These are phyloP conservation scores for Eonycteris spelaea DNA, from an alignment of 2,113 vertebrate species.

Conservation along the genomic window DNA sequence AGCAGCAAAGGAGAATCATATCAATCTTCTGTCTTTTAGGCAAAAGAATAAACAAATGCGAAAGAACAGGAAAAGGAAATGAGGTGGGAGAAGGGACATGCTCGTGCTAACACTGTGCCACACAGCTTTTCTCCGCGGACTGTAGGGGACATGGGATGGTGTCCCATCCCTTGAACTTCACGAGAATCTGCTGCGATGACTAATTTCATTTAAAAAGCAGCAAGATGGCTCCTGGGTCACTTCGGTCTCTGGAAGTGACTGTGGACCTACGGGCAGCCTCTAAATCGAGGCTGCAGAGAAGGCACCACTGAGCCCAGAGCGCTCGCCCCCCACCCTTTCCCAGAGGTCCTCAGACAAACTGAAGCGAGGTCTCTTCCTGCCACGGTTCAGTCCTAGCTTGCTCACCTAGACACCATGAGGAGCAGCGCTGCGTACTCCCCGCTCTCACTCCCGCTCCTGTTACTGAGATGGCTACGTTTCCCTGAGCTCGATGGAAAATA, in stretches of 20 bases:
- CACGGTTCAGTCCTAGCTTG: background rate
- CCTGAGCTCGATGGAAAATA: background rate
- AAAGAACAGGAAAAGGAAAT: background rate
- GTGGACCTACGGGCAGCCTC: too few relatives aligned
- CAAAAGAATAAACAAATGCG: background rate
- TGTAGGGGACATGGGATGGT: too few relatives aligned
- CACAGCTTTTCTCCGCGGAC: background rate
- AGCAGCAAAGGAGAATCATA: background rate
- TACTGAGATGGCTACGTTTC: background rate
- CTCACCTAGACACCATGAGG: background rate
- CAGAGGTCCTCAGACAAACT: background rate
- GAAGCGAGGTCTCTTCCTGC: fast-evolving
- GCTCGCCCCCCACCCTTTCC: background rate
- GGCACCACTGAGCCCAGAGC: background rate
- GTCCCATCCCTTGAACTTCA: too few relatives aligned
- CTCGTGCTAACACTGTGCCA: background rate
- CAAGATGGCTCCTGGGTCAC: too few relatives aligned
- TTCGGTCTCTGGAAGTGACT: too few relatives aligned
- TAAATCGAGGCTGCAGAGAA: too few relatives aligned
- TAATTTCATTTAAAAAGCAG: too few relatives aligned
- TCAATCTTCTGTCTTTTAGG: background rate
- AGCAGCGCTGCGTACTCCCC: background rate
- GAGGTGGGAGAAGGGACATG: background rate
- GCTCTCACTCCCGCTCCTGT: background rate
- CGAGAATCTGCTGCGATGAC: too few relatives aligned